Evolutionary conservation across 1,140 invertebrate genomes (phyloP).

Genomic region (Drosophila simulans): DNA sequence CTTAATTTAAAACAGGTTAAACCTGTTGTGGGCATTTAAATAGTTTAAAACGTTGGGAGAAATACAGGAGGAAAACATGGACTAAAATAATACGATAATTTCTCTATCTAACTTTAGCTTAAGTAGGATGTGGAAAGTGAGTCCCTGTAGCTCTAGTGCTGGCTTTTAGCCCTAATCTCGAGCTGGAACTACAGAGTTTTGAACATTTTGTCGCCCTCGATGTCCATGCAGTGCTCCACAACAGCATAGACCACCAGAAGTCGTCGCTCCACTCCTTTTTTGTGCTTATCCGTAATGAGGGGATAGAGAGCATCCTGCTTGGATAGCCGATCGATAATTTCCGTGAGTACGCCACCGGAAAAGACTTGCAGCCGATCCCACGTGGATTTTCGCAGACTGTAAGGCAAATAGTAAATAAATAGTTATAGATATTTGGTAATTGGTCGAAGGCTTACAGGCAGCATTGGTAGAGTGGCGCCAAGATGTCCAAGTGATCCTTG

Average conservation of each 20-base stretch:
- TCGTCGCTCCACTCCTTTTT: conserved; percentile 92
- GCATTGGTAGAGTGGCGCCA: conserved; percentile 95
- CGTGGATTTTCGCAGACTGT: conserved; percentile 88
- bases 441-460: conserved; percentile 89
- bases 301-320: conserved; percentile 85
- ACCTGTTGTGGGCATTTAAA: too few species aligned
- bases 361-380: conserved; percentile 90
- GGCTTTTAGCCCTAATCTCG: conserved; percentile 12
- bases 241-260: conserved; percentile 90
- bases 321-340: conserved; percentile 85
- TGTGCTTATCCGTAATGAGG: conserved; percentile 90
- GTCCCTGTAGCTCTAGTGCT: neutral
- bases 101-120: conserved; percentile 28
- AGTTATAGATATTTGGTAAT: conserved; percentile 4
- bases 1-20: too few species aligned
- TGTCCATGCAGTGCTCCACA: conserved; percentile 89
- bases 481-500: conserved; percentile 92
- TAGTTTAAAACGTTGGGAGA: too few species aligned
- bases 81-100: conserved; percentile 21
- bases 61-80: conserved; percentile 1
- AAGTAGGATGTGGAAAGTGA: conserved; percentile 18
- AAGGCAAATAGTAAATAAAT: conserved; percentile 70
- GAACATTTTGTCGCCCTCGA: conserved; percentile 85
- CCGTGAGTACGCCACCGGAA: conserved; percentile 88
- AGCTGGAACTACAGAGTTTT: conserved; percentile 66